phyloP scores from a whole-genome alignment of 1,140 invertebrate genomes.

The Eueides isabella region DNA sequence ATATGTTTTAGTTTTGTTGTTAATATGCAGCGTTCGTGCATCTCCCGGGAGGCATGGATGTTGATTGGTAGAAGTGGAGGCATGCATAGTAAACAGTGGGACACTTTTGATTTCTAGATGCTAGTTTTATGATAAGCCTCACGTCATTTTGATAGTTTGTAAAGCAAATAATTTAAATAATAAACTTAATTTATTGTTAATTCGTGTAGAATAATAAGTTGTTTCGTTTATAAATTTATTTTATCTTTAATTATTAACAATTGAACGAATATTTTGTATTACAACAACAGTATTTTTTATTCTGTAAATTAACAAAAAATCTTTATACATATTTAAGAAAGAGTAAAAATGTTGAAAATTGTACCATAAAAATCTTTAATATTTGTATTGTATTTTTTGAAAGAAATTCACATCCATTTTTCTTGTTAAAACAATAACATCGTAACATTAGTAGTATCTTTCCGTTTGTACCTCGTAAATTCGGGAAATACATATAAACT shows the following conservation, averaged over 20 bases:
- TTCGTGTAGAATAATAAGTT: background rate
- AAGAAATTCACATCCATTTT: too few relatives aligned
- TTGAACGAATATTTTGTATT: too few relatives aligned
- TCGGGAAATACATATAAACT: background rate
- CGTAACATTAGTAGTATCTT: too few relatives aligned
- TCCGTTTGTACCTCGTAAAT: too few relatives aligned
- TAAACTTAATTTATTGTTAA: background rate
- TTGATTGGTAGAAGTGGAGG: constrained; percentile 34
- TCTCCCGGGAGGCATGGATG: constrained; percentile 35
- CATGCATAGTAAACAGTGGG: constrained; percentile 26
- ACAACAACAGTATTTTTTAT: too few relatives aligned
- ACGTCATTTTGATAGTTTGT: background rate
- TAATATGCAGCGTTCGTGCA: constrained; percentile 30
- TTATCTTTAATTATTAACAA: too few relatives aligned
- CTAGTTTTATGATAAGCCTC: background rate
- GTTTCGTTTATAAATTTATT: background rate
- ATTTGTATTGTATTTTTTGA: too few relatives aligned
- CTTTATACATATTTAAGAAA: too few relatives aligned
- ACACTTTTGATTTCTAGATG: constrained; percentile 21
- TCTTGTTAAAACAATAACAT: too few relatives aligned
- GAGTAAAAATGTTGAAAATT: too few relatives aligned
- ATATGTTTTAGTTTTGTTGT: background rate
- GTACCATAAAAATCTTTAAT: too few relatives aligned
- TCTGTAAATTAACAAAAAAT: too few relatives aligned
- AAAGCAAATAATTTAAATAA: background rate